These are phyloP conservation scores for Numenius arquata DNA, from an alignment of 2,113 vertebrate species.

Conservation along the genomic window DNA sequence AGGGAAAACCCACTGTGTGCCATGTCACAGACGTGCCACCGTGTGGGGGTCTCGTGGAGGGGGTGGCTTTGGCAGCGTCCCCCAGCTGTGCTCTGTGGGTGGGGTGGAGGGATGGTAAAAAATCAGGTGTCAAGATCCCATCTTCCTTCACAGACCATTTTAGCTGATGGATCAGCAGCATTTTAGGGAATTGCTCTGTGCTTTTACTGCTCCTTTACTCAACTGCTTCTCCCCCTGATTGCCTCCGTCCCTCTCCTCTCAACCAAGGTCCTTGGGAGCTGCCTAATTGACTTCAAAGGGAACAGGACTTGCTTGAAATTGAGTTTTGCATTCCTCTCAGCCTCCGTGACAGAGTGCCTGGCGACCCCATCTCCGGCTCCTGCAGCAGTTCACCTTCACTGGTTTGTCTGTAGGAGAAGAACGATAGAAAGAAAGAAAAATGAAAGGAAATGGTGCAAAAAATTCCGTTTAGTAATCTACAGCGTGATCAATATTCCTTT, in stretches of 20 bases:
- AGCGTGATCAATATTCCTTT: neutral
- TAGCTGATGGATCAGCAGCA: neutral
- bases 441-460: neutral
- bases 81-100: neutral
- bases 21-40: neutral
- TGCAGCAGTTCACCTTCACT: neutral
- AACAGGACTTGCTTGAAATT: neutral
- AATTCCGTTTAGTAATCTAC: neutral
- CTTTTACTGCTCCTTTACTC: neutral
- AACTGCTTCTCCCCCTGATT: neutral
- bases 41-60: fast-evolving
- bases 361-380: neutral
- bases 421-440: neutral
- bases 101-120: neutral
- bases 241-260: neutral
- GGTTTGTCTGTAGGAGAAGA: neutral
- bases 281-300: slow-evolving; percentile 30
- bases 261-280: neutral
- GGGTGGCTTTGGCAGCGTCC: fast-evolving
- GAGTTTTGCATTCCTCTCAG: neutral
- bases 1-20: neutral
- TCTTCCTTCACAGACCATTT: neutral
- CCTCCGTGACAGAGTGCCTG: neutral
- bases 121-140: neutral
- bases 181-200: neutral